Evolutionary conservation across 2,797 vertebrate genomes (phyloP).

Genomic region (Psittacula derbiana): DNA sequence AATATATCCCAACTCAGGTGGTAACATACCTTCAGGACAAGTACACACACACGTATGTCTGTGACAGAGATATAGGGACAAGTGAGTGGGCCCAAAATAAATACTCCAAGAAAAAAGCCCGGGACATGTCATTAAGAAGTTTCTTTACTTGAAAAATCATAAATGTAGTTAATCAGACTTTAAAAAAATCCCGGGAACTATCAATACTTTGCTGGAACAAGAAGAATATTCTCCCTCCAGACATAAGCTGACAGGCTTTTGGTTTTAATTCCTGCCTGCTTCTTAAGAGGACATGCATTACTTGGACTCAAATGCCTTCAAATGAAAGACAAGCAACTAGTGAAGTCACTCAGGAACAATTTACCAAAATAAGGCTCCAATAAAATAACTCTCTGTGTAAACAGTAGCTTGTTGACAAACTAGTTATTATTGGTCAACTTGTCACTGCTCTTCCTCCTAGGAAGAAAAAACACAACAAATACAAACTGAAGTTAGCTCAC

Average conservation of each 20-base stretch:
- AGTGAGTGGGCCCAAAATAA: not conserved
- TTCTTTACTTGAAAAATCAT: not conserved
- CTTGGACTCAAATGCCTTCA: not conserved
- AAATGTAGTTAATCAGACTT: not conserved
- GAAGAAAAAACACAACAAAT: not conserved
- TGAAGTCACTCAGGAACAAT: not conserved
- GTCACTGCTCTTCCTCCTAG: not conserved
- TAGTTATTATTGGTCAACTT: not conserved
- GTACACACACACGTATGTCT: accelerated
- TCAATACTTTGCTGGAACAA: not conserved
- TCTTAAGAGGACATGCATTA: not conserved
- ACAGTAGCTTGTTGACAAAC: not conserved
- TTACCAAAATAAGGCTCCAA: not conserved
- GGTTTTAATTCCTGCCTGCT: not conserved
- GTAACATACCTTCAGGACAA: not conserved
- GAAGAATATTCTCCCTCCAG: not conserved
- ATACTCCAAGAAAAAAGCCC: not conserved
- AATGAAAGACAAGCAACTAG: not conserved
- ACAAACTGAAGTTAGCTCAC: not conserved
- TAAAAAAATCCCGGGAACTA: not conserved
- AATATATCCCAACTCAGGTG: not conserved
- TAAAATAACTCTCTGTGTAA: not conserved
- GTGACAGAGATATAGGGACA: accelerated
- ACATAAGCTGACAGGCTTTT: not conserved
- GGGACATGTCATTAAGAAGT: not conserved